phyloP scores from a whole-genome alignment of 2,797 vertebrate genomes.

The Alfaro cultratus region DNA sequence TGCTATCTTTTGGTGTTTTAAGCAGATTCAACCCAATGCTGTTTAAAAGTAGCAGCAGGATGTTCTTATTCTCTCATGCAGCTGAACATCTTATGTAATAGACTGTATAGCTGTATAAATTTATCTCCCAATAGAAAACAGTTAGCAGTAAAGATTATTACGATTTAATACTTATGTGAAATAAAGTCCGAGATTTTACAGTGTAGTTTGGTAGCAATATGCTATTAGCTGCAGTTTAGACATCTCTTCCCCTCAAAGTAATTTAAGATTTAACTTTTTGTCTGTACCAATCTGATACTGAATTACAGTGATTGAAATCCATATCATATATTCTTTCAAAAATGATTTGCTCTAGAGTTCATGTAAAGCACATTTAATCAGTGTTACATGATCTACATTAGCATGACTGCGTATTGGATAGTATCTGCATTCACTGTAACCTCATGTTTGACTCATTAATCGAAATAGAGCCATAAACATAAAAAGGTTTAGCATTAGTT shows the following conservation, averaged over 20 bases:
- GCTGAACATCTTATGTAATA: not conserved
- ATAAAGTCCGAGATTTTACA: not conserved
- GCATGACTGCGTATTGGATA: not conserved
- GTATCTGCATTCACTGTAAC: not conserved
- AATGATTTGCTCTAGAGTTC: not conserved
- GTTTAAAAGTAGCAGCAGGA: not conserved
- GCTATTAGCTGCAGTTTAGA: not conserved
- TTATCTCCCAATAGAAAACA: not conserved
- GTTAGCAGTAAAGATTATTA: not conserved
- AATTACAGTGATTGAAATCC: not conserved
- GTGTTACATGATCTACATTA: not conserved
- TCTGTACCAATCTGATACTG: not conserved
- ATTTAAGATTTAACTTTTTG: not conserved
- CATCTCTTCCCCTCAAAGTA: not conserved
- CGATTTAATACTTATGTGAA: not conserved
- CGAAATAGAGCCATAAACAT: not conserved
- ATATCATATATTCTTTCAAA: not conserved
- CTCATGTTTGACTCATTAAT: not conserved
- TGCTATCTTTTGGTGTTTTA: constrained; percentile 3
- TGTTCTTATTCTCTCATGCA: not conserved
- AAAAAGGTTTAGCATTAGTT: not conserved
- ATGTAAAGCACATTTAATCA: not conserved
- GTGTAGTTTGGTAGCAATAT: constrained; percentile 7
- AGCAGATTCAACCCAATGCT: not conserved
- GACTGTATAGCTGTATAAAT: not conserved